A percentile compares a stretch with the other conserved stretches of the same genome.
Evolutionary conservation across 2,888 invertebrate species (phyloP).

Genomic region (Drosophila nr. perissopoda): DNA sequence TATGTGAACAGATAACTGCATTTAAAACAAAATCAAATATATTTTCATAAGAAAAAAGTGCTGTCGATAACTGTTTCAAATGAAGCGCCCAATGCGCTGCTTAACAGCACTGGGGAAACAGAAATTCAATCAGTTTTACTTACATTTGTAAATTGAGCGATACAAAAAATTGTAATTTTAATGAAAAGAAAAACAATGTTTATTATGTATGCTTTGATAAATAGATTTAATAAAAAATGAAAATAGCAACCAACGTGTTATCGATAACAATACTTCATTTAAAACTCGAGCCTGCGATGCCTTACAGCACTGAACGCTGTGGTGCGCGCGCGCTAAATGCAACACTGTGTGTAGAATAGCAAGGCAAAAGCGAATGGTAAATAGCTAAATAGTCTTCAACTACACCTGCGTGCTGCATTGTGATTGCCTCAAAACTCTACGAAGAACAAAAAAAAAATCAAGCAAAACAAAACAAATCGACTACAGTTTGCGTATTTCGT

Average conservation of each 20-base stretch:
- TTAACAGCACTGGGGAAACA: slow-evolving; percentile 7
- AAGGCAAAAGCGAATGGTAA: slow-evolving; percentile 66
- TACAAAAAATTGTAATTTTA: background rate
- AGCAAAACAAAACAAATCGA: slow-evolving; percentile 26
- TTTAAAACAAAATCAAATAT: slow-evolving; percentile 17
- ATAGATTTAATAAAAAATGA: background rate
- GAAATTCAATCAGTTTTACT: background rate
- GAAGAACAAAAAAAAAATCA: slow-evolving; percentile 29
- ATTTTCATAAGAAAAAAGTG: background rate
- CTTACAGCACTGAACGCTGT: slow-evolving; percentile 1
- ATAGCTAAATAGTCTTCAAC: slow-evolving; percentile 56
- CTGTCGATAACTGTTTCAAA: slow-evolving; percentile 6
- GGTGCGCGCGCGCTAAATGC: slow-evolving; percentile 35
- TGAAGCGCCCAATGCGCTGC: background rate
- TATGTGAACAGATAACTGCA: slow-evolving; percentile 88
- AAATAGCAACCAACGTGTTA: background rate
- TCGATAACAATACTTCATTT: background rate
- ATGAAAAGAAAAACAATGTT: background rate
- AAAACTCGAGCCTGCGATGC: background rate
- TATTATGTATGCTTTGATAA: background rate
- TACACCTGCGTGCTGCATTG: slow-evolving; percentile 65
- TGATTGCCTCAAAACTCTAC: slow-evolving; percentile 32
- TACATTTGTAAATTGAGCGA: background rate
- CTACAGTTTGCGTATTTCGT: slow-evolving; percentile 16
- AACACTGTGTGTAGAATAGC: slow-evolving; percentile 76